Conservation (phyloP, 2,888 invertebrate species). For the Molorchus minor region DNA sequence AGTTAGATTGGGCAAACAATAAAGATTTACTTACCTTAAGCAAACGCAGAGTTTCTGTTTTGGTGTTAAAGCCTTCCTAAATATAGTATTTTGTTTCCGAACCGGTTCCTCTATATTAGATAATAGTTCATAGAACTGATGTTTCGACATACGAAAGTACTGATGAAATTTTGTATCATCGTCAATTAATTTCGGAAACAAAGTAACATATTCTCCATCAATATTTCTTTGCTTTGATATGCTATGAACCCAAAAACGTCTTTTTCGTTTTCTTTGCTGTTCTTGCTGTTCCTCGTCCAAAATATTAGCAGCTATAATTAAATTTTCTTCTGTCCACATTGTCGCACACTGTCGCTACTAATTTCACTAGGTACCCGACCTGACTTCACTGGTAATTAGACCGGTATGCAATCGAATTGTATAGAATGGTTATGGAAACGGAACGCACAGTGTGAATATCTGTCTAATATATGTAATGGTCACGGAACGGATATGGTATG, state of each 20-base stretch:
- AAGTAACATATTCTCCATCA: too few species aligned
- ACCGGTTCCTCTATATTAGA: not conserved
- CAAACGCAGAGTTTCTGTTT: constrained; percentile 3
- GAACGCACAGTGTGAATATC: constrained; percentile 2
- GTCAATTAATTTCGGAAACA: too few species aligned
- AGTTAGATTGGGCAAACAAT: not conserved
- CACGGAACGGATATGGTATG: not conserved
- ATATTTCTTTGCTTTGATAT: constrained; percentile 2
- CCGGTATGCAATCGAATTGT: not conserved
- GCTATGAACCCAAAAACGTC: not conserved
- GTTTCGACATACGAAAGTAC: constrained; percentile 7
- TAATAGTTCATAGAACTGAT: constrained; percentile 5
- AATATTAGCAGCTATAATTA: constrained; percentile 4
- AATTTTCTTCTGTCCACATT: constrained; percentile 9
- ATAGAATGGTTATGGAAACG: not conserved
- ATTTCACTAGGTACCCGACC: constrained; percentile 1
- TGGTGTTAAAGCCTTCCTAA: constrained; percentile 1
- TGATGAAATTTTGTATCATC: constrained; percentile 1
- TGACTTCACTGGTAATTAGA: constrained; percentile 1
- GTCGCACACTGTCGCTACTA: too few species aligned
- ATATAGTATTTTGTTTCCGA: constrained; percentile 1
- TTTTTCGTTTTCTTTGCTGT: not conserved
- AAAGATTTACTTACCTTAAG: not conserved
- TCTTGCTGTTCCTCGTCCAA: not conserved
- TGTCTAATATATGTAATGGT: not conserved